Evolutionary conservation across 2,797 vertebrate species (phyloP), one percentile per base, ranked within the genome.

Genomic region (Thaleichthys pacificus): DNA sequence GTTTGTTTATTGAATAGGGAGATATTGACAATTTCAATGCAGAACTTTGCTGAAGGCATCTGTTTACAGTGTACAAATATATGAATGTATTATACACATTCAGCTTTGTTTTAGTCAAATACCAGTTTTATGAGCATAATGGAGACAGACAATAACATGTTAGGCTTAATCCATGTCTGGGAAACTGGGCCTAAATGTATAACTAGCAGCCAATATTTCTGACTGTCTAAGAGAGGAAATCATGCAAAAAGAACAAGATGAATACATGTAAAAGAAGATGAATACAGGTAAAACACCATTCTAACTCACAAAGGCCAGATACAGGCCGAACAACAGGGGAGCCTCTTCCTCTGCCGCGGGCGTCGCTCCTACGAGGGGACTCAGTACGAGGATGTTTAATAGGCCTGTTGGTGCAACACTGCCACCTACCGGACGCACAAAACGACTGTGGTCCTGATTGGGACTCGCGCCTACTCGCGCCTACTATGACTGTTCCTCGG

Each of bases 181-280:
- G 22, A 54, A 67, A 83, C 74, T 78, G 85, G 84, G 19, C 24
- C 38, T 51, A 60, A 22, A 22, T 54, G 51, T 54, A 14, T 19
- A 66, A 66, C 21, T 24, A 24, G 3, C 21, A 54, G 66, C 26
- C 22, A 17, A 66, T 6, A 15, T 26, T 26, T 17, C 15, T 5
- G 7, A 60, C 24, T 54, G 79, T 73, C 0, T 73, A 68, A 68
- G 24, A 80, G 70, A 75, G 73, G 81, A 82, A 84, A 84, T 88
- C 86, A 87, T 88, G 85, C 89, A 64, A 42, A 64, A 30, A 85
- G 72, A 66, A 71, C 77, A 63, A 35, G 42, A n/a, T n/a, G n/a
- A 47, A 28, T 64, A 79, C 47, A 30, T 68, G 75, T 58, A 73
- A 79, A 68, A 11, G 28, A 38, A 30, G 35, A 76, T 62, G 80